These are phyloP conservation scores for Gobionotothen gibberifrons DNA, from an alignment of 2,797 vertebrate genomes.

Conservation along the genomic window DNA sequence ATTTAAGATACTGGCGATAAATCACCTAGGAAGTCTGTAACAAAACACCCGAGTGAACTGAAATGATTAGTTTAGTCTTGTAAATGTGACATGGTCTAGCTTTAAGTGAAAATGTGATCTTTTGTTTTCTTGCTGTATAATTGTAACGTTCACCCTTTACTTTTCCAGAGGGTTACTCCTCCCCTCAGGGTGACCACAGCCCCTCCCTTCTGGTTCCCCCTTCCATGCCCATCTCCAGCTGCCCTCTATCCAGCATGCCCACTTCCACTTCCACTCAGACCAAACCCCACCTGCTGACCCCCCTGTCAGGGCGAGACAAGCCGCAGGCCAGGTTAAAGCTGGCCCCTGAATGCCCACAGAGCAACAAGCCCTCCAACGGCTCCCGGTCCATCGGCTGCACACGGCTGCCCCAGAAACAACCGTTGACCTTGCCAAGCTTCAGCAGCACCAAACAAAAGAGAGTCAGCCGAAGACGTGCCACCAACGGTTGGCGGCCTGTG, in stretches of 20 bases:
- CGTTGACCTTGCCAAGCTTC: slow-evolving; percentile 78
- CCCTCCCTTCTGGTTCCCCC: slow-evolving; percentile 90
- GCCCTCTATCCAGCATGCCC: slow-evolving; percentile 91
- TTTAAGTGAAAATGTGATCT: neutral
- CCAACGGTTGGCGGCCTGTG: slow-evolving; percentile 96
- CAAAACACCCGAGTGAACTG: neutral
- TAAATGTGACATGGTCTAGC: neutral
- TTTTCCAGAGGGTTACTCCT: slow-evolving; percentile 85
- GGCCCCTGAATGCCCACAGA: slow-evolving; percentile 90
- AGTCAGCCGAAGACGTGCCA: slow-evolving; percentile 88
- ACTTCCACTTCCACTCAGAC: slow-evolving; percentile 92
- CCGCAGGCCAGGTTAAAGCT: slow-evolving; percentile 84
- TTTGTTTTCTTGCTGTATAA: neutral
- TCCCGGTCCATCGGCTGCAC: slow-evolving; percentile 87
- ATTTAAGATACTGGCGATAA: too few relatives aligned
- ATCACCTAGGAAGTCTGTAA: neutral
- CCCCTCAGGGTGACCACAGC: slow-evolving; percentile 92
- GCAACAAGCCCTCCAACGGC: slow-evolving; percentile 89
- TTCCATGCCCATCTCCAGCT: slow-evolving; percentile 91
- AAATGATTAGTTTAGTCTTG: neutral
- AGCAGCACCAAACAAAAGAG: slow-evolving; percentile 89
- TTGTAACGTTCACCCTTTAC: slow-evolving; percentile 10
- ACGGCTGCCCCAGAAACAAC: slow-evolving; percentile 86
- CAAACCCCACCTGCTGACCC: slow-evolving; percentile 89
- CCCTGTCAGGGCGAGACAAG: slow-evolving; percentile 87